Conservation (phyloP, 2,888 invertebrate genomes). For the Rotaria socialis region DNA sequence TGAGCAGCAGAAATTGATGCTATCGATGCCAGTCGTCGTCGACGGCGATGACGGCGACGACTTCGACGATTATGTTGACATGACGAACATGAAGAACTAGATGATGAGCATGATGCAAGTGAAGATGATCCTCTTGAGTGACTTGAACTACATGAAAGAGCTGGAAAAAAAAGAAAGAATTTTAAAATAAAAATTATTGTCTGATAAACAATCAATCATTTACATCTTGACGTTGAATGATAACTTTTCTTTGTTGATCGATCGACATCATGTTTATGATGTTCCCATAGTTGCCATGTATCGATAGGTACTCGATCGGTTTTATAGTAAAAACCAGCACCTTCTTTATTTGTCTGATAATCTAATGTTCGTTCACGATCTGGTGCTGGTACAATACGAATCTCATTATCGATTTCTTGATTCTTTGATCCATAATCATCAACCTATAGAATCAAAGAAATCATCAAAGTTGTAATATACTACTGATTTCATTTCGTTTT, state of each 20-base stretch:
- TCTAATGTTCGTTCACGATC: constrained; percentile 10
- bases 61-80: constrained; percentile 3
- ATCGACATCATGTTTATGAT: constrained; percentile 4
- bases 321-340: constrained; percentile 42
- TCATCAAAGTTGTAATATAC: too few relatives aligned
- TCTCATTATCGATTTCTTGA: constrained; percentile 25
- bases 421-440: constrained; percentile 38
- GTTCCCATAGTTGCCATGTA: constrained; percentile 42
- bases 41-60: not conserved
- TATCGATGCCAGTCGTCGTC: constrained; percentile 2
- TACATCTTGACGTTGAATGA: not conserved
- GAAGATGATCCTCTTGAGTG: not conserved
- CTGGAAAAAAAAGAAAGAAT: not conserved
- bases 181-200: not conserved
- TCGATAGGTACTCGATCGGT: constrained; percentile 44
- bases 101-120: not conserved
- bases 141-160: not conserved
- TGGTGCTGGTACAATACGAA: constrained; percentile 7
- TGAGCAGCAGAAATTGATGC: not conserved
- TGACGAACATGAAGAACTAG: not conserved
- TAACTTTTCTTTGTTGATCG: not conserved
- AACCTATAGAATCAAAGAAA: not conserved
- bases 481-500: not conserved
- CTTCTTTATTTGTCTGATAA: constrained; percentile 36
- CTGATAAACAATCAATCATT: not conserved